Evolutionary conservation across 2,113 vertebrate genomes (phyloP).

Genomic region (Plecturocebus donacophilus): DNA sequence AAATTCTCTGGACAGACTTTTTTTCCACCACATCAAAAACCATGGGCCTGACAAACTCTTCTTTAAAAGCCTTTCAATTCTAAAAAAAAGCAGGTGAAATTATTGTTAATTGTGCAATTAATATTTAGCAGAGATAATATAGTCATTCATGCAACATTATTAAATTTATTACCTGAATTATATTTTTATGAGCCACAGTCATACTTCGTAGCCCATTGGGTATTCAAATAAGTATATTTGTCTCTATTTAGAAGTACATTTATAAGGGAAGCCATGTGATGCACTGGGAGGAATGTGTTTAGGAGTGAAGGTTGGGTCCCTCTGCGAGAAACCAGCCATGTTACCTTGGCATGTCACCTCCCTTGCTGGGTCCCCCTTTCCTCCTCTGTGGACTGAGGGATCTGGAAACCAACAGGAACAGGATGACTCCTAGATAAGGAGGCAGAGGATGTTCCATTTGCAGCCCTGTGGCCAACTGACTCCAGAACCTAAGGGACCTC

Average conservation of each 20-base stretch:
- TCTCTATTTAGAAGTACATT: not conserved
- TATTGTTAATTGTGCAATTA: not conserved
- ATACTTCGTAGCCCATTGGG: not conserved
- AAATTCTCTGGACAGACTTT: not conserved
- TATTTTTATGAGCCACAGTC: conserved; percentile 34
- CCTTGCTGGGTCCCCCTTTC: not conserved
- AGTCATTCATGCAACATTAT: not conserved
- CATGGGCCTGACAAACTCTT: not conserved
- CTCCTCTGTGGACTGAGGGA: not conserved
- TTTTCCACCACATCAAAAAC: not conserved
- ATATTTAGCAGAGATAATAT: not conserved
- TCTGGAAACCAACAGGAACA: not conserved
- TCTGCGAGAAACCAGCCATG: not conserved
- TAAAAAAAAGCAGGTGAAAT: not conserved
- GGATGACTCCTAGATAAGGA: not conserved
- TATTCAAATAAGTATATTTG: not conserved
- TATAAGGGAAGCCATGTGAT: not conserved
- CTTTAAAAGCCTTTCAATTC: conserved; percentile 14
- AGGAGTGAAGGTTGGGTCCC: not conserved
- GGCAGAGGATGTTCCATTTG: not conserved
- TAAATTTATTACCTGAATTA: conserved; percentile 27
- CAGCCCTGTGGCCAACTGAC: not conserved
- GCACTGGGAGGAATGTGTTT: not conserved
- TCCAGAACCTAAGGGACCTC: no score
- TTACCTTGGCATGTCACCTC: no score